These are phyloP conservation scores for Lanius collurio DNA, from an alignment of 2,113 vertebrate species.

Conservation along the genomic window DNA sequence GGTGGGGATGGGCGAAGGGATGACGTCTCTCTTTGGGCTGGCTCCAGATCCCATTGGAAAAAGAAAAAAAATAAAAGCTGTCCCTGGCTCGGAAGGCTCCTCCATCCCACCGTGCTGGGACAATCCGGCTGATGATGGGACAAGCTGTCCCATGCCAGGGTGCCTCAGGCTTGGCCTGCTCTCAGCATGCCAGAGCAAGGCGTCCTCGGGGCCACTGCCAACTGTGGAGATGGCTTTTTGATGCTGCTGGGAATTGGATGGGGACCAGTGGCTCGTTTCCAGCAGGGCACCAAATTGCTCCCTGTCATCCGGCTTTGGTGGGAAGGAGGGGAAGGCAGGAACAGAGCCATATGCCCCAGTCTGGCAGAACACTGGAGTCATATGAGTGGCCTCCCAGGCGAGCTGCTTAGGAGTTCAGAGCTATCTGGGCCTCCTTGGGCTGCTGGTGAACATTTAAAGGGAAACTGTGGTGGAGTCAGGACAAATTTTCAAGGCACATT, in stretches of 20 bases:
- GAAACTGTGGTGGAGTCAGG: neutral
- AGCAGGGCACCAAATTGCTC: conserved; percentile 52
- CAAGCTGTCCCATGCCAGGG: neutral
- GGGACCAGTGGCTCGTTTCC: neutral
- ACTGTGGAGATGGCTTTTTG: conserved; percentile 56
- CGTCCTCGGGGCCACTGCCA: conserved; percentile 12
- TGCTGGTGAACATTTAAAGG: conserved; percentile 17
- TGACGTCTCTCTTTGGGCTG: neutral
- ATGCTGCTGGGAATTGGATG: conserved; percentile 35
- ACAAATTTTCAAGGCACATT: neutral
- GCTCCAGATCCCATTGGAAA: neutral
- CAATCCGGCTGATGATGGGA: neutral
- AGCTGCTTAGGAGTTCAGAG: conserved; percentile 12
- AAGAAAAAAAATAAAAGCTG: neutral
- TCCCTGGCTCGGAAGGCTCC: neutral
- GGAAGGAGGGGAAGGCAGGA: conserved; percentile 27
- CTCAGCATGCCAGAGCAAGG: conserved; percentile 36
- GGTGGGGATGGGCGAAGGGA: conserved; percentile 17
- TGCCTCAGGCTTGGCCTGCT: neutral
- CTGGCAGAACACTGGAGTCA: conserved; percentile 52
- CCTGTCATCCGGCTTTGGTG: conserved; percentile 52
- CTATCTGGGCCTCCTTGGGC: neutral
- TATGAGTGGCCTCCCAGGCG: conserved; percentile 26
- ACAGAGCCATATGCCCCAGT: conserved; percentile 54
- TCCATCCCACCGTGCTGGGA: neutral